Base-by-base conservation (phyloP, 2,888 invertebrate species). In the Colostygia pectinataria region DNA sequence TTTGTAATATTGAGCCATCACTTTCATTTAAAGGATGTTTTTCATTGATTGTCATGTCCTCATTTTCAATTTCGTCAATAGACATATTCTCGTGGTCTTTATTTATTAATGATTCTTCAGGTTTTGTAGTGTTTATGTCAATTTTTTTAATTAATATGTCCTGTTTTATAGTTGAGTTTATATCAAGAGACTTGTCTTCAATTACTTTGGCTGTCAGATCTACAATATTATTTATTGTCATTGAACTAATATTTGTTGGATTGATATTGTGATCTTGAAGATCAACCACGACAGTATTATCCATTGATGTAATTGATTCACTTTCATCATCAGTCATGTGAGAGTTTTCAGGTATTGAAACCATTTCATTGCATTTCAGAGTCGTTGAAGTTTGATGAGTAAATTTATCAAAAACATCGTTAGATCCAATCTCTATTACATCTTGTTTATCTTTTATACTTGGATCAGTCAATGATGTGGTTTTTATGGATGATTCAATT, bases 21-120 rank as follows among this genome's bases (percentile, higher is more conserved):
- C 52, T 60, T 15, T 46, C 34, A 13, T 53, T 55, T 6, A 55
- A 34, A 28, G 44, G 5, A 41, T 47, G 25, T 29, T 39, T 36
- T 15, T 31, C 29, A 15, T 40, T 28, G 2, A 32, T 24, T 27
- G 15, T 37, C 1, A 14, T 18, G n/a, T 52, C 29, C n/a, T 28
- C 41, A 2, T 47, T 36, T 34, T 12, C 25, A 1, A 39, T 53
- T 14, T 55, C 53, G 48, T 65, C 55, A 42, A 49, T 34, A 23
- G 57, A 53, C 36, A 47, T 50, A 10, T 8, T 4, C 2, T 40
- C 8, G 2, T 40, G 0, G 5, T 41, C 32, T 32, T 31, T 23
- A 25, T 32, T 23, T 1, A 1, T 20, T 12, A 9, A 1, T 25
- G 31, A 23, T n/a, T 39, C n/a, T n/a, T 39, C n/a, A 13, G 28